A percentile compares a stretch with the other conserved stretches of the same genome.
Conservation (phyloP, 2,888 invertebrate species). For the Heterodera filipjevi region DNA sequence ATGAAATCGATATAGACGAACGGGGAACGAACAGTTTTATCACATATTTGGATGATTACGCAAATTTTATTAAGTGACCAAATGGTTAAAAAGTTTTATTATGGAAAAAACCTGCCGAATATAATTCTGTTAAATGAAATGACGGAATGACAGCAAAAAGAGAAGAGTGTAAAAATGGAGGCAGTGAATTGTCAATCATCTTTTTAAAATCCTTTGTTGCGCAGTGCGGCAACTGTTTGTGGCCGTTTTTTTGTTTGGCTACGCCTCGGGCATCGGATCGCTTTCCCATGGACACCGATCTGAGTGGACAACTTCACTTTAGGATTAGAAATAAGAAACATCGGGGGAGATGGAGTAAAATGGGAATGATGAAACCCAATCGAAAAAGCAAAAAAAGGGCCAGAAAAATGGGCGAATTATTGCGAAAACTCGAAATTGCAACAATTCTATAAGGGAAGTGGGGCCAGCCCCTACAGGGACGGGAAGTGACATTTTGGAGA, state of each 20-base stretch:
- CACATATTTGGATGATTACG: too few relatives aligned
- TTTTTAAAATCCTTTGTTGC: background rate
- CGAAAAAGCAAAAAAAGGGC: too few relatives aligned
- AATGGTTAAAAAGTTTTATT: background rate
- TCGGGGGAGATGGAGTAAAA: background rate
- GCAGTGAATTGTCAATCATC: background rate
- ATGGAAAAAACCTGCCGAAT: background rate
- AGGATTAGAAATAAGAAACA: background rate
- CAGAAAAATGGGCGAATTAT: too few relatives aligned
- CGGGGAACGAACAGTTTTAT: background rate
- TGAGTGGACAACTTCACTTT: background rate
- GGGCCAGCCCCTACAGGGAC: too few relatives aligned
- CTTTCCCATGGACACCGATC: conserved; percentile 8
- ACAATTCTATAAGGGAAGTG: too few relatives aligned
- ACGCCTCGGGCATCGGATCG: conserved; percentile 7
- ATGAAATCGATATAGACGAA: background rate
- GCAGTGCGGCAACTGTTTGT: too few relatives aligned
- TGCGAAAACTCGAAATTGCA: too few relatives aligned
- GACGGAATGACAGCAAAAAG: background rate
- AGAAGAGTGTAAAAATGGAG: background rate
- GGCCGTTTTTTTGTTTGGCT: background rate
- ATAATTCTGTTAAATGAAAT: background rate
- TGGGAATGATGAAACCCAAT: too few relatives aligned
- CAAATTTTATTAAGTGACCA: too few relatives aligned
- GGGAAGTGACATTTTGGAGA: too few relatives aligned